Evolutionary conservation across 2,888 invertebrate genomes (phyloP).

Genomic region (Capitulum mitella): DNA sequence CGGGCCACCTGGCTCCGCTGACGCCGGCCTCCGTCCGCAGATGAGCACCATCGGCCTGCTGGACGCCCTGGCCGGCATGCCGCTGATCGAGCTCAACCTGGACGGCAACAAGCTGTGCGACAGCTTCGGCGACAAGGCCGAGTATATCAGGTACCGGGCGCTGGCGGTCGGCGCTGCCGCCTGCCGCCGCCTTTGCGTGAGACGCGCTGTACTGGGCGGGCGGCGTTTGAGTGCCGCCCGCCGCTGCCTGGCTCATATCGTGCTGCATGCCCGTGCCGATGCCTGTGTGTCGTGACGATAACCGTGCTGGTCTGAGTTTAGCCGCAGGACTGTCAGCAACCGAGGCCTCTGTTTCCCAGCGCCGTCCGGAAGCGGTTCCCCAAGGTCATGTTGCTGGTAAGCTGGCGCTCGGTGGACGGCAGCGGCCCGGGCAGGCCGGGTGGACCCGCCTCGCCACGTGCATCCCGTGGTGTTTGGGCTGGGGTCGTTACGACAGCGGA

Average conservation of each 20-base stretch:
- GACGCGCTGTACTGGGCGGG: background rate
- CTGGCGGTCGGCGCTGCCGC: too few species aligned
- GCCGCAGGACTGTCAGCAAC: background rate
- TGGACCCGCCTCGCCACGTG: too few species aligned
- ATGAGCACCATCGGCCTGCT: constrained; percentile 42
- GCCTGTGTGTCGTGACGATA: background rate
- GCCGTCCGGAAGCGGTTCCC: constrained; percentile 83
- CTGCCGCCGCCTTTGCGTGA: too few species aligned
- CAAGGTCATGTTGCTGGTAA: constrained; percentile 76
- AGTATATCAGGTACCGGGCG: constrained; percentile 79
- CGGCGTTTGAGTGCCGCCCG: too few species aligned
- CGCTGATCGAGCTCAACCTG: constrained; percentile 65
- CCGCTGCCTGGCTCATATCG: too few species aligned
- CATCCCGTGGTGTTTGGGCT: too few species aligned
- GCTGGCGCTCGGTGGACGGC: too few species aligned
- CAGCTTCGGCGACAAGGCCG: constrained; percentile 64
- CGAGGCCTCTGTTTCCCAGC: constrained; percentile 59
- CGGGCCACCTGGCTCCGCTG: too few species aligned
- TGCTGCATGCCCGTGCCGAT: too few species aligned
- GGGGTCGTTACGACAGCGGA: too few species aligned
- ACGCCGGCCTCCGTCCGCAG: background rate
- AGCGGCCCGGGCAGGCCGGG: too few species aligned
- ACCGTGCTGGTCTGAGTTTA: background rate
- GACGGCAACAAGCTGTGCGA: constrained; percentile 72
- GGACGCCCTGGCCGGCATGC: constrained; percentile 60